phyloP scores from a whole-genome alignment of 2,888 invertebrate species.

The Drosophila nigricruria region DNA sequence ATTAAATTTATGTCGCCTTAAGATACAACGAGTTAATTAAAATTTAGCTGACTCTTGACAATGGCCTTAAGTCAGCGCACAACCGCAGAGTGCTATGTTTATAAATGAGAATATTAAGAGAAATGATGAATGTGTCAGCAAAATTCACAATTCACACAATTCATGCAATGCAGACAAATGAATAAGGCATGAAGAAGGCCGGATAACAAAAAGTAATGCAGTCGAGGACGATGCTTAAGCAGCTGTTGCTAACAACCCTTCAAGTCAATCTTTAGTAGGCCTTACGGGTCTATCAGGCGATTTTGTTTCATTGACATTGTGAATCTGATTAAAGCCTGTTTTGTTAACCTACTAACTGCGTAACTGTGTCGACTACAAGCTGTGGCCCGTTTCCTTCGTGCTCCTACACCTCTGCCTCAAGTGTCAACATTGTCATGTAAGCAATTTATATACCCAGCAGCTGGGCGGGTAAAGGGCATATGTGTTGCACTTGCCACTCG shows the following conservation, averaged over 20 bases:
- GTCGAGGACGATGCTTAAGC: conserved; percentile 11
- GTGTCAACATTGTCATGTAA: conserved; percentile 28
- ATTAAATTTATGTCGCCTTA: conserved; percentile 22
- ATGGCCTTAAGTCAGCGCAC: conserved; percentile 14
- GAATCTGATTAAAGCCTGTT: conserved; percentile 36
- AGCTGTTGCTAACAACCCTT: conserved; percentile 13
- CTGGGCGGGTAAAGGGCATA: not conserved
- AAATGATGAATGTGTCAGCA: conserved; percentile 31
- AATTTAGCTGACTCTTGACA: conserved; percentile 52
- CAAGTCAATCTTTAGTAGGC: conserved; percentile 8
- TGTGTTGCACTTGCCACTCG: not conserved
- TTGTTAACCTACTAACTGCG: conserved; percentile 19
- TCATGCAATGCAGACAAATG: conserved; percentile 6
- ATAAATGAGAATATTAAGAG: conserved; percentile 34
- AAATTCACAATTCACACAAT: conserved; percentile 8
- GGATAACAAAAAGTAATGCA: not conserved
- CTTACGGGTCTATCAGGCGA: conserved; percentile 6
- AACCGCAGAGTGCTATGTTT: conserved; percentile 25
- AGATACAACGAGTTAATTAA: conserved; percentile 58
- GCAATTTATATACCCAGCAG: conserved; percentile 10
- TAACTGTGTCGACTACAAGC: conserved; percentile 25
- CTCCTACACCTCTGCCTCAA: conserved; percentile 20
- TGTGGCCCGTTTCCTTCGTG: not conserved
- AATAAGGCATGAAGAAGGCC: not conserved
- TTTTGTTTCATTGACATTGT: conserved; percentile 30